These are phyloP conservation scores for Sipha flava DNA, from an alignment of 1,140 invertebrate species.

Conservation along the genomic window DNA sequence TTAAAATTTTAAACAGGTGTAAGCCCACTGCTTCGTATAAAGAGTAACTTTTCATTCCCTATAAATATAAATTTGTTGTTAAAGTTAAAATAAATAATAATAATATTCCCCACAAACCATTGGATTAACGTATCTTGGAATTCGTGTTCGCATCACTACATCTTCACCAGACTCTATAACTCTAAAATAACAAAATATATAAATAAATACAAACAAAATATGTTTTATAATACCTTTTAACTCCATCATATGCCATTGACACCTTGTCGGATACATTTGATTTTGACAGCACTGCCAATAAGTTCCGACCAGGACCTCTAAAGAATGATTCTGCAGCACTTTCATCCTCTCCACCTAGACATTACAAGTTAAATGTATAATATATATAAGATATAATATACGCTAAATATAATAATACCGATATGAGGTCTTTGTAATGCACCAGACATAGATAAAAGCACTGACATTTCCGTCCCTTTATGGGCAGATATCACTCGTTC, in stretches of 20 bases:
- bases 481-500: not conserved
- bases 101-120: slow-evolving; percentile 40
- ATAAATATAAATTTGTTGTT: slow-evolving; percentile 32
- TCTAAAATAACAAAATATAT: slow-evolving; percentile 42
- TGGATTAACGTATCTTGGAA: slow-evolving; percentile 61
- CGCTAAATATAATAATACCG: not conserved
- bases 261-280: slow-evolving; percentile 24
- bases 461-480: slow-evolving; percentile 28
- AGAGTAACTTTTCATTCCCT: slow-evolving; percentile 60
- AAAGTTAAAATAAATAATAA: not conserved
- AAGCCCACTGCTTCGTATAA: slow-evolving; percentile 55
- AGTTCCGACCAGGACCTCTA: slow-evolving; percentile 22
- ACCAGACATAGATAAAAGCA: slow-evolving; percentile 20
- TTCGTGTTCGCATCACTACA: slow-evolving; percentile 54
- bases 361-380: not conserved
- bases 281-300: slow-evolving; percentile 17
- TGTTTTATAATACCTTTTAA: not conserved
- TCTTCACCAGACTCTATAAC: slow-evolving; percentile 61
- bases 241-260: slow-evolving; percentile 22
- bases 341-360: not conserved
- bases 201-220: not conserved
- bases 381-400: not conserved
- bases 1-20: slow-evolving; percentile 47
- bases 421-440: slow-evolving; percentile 23
- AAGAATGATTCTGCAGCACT: slow-evolving; percentile 16